These are phyloP conservation scores for Pelobates fuscus DNA, from an alignment of 2,113 vertebrate species.

Conservation along the genomic window DNA sequence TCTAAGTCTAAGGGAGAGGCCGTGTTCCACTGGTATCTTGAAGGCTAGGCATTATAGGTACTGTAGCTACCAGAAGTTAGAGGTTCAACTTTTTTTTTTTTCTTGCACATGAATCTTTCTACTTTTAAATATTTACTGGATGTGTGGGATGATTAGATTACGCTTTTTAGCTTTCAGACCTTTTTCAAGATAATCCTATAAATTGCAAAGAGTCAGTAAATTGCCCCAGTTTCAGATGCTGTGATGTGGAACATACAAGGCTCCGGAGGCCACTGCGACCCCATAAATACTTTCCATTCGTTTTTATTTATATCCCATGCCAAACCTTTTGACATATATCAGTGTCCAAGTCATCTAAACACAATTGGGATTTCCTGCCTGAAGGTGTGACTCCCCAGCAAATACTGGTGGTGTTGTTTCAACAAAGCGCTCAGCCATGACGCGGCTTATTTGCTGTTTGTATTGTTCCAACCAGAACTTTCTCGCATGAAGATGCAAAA, in stretches of 20 bases:
- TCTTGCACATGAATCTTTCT: background rate
- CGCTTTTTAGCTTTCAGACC: background rate
- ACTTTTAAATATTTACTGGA: background rate
- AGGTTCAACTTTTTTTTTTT: too few species aligned
- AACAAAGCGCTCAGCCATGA: constrained; percentile 26
- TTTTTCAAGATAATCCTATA: background rate
- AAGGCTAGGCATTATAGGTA: too few species aligned
- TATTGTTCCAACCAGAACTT: background rate
- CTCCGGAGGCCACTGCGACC: constrained; percentile 7
- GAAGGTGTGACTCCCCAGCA: constrained; percentile 18
- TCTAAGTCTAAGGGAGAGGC: too few species aligned
- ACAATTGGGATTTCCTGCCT: constrained; percentile 31
- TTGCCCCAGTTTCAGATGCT: constrained; percentile 8
- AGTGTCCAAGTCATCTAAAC: constrained; percentile 21
- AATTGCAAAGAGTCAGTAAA: background rate
- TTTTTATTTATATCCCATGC: constrained; percentile 18
- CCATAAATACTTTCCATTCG: constrained; percentile 18
- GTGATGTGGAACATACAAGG: constrained; percentile 29
- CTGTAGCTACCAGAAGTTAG: too few species aligned
- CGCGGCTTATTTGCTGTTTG: background rate
- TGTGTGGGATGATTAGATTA: background rate
- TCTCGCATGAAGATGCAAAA: background rate
- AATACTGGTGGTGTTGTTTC: constrained; percentile 32
- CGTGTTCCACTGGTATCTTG: too few species aligned
- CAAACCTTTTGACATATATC: constrained; percentile 33